Evolutionary conservation across 2,888 invertebrate genomes (phyloP).

Genomic region (Cerceris rybyensis): DNA sequence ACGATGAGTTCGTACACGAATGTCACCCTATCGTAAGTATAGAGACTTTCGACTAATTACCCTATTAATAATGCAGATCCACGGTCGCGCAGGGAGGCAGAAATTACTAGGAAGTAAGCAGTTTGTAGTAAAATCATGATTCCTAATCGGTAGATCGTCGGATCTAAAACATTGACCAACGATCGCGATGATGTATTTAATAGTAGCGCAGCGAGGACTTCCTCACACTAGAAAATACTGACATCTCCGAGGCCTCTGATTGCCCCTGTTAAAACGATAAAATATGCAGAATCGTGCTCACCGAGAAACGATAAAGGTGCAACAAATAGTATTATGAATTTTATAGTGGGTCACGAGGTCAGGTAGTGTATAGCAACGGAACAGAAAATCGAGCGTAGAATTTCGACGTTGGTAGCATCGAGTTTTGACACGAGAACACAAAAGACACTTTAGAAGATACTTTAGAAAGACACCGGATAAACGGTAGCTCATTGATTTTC

Average conservation of each 20-base stretch:
- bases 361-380: background rate
- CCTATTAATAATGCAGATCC: conserved; percentile 59
- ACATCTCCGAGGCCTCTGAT: conserved; percentile 18
- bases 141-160: conserved; percentile 59
- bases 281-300: conserved; percentile 41
- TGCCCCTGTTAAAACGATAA: conserved; percentile 38
- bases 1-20: conserved; percentile 13
- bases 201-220: conserved; percentile 21
- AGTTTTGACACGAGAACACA: background rate
- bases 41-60: conserved; percentile 56
- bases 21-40: conserved; percentile 26
- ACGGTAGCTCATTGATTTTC: background rate
- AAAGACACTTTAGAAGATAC: background rate
- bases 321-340: conserved; percentile 49
- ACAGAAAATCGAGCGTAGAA: background rate
- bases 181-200: conserved; percentile 56
- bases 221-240: conserved; percentile 11
- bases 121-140: conserved; percentile 63
- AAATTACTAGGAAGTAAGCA: conserved; percentile 68
- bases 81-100: conserved; percentile 61
- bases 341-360: conserved; percentile 56
- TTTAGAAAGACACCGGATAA: background rate
- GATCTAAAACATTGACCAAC: conserved; percentile 59
- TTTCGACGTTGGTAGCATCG: background rate
- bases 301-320: conserved; percentile 27